Conservation (phyloP, 2,113 vertebrate species). For the Onychostruthus taczanowskii region DNA sequence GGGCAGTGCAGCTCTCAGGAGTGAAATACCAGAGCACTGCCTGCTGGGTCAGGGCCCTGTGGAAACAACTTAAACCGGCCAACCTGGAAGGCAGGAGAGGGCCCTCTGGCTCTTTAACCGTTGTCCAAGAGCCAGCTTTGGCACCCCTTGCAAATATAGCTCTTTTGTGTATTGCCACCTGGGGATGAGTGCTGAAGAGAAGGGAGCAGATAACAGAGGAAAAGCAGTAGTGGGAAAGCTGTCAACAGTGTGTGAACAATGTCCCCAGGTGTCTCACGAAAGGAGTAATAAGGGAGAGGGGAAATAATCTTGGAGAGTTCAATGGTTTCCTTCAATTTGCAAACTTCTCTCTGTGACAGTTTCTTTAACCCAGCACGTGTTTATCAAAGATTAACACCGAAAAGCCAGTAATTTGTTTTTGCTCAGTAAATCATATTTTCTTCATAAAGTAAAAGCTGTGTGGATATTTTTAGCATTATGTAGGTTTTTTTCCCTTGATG, state of each 20-base stretch:
- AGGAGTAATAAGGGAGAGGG: neutral
- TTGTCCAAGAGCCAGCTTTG: neutral
- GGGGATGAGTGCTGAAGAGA: neutral
- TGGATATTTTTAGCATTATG: conserved; percentile 51
- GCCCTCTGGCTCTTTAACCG: neutral
- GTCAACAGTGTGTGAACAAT: conserved; percentile 25
- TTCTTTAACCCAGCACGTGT: conserved; percentile 29
- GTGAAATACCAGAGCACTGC: neutral
- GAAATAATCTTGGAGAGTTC: neutral
- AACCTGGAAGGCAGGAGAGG: neutral
- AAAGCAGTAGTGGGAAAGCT: conserved; percentile 27
- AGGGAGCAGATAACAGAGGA: neutral
- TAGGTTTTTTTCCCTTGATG: conserved; percentile 55
- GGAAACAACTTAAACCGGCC: neutral
- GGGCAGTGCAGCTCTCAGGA: neutral
- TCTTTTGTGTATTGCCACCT: neutral
- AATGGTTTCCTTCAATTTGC: conserved; percentile 41
- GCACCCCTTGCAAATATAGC: neutral
- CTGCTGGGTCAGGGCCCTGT: neutral
- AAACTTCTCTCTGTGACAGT: conserved; percentile 11
- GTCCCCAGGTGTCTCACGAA: conserved; percentile 26
- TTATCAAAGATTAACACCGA: conserved; percentile 57
- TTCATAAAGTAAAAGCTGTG: conserved; percentile 43
- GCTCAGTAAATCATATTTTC: conserved; percentile 55
- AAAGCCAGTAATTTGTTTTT: conserved; percentile 46